phyloP scores from a whole-genome alignment of 2,797 vertebrate species.

The Microctenopoma stevenorrisi region DNA sequence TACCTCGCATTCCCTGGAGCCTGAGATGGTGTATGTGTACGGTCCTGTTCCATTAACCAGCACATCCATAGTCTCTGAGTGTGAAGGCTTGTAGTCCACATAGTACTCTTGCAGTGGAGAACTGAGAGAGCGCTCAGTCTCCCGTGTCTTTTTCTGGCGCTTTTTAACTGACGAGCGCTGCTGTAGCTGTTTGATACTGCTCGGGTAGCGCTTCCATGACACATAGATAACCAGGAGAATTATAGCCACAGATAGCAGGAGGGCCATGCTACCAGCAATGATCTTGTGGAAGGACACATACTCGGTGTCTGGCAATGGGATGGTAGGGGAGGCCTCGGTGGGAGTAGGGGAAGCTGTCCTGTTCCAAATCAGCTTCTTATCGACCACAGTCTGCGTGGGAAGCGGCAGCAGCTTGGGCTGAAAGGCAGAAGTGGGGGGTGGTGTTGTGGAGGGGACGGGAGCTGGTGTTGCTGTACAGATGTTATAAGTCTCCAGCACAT shows the following conservation, averaged over 20 bases:
- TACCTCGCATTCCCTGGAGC: constrained; percentile 99
- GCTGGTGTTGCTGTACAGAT: constrained; percentile 89
- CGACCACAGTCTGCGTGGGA: constrained; percentile 83
- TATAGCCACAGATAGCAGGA: constrained; percentile 94
- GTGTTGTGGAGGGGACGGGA: constrained; percentile 83
- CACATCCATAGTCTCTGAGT: constrained; percentile 98
- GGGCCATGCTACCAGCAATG: constrained; percentile 94
- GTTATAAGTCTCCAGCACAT: constrained; percentile 91
- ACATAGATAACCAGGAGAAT: constrained; percentile 97
- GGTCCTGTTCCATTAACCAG: constrained; percentile 97
- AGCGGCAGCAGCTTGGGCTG: constrained; percentile 81
- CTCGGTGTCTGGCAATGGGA: constrained; percentile 89
- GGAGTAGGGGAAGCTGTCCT: constrained; percentile 79
- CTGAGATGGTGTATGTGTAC: constrained; percentile 98
- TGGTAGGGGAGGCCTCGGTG: constrained; percentile 78
- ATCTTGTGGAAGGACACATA: constrained; percentile 98
- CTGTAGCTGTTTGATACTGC: constrained; percentile 96
- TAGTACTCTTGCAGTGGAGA: constrained; percentile 99
- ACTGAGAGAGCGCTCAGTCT: constrained; percentile 92
- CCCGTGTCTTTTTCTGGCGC: constrained; percentile 92
- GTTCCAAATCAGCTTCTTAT: constrained; percentile 77
- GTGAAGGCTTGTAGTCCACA: constrained; percentile 99
- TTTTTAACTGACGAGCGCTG: constrained; percentile 93
- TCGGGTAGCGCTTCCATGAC: constrained; percentile 96
- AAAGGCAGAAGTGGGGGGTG: constrained; percentile 79